Base-by-base conservation (phyloP, 2,113 vertebrate genomes). In the Bothrops jararaca region DNA sequence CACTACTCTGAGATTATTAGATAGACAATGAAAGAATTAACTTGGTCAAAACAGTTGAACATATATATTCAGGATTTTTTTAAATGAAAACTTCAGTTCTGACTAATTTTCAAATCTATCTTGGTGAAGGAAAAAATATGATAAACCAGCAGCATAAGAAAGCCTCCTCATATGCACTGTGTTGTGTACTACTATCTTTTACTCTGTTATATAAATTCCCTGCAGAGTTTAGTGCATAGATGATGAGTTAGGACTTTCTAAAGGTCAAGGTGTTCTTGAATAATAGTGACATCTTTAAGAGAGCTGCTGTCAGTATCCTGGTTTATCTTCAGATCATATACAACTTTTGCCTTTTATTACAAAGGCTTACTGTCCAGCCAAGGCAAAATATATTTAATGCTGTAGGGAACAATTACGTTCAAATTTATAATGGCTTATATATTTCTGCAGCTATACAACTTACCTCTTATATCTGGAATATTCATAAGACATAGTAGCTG, bases 51-150 rank as follows among this genome's bases (percentile, higher is more conserved):
- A 80, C 23, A 85, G n/a, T 64, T 91, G 85, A 42, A 20, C 58
- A 12, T 52, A 22, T 42, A 34, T 56, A 85, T 39, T 3, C 88
- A 52, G 74, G 15, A 29, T 69, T 74, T 50, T 52, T 22, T 20
- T 0, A 80, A 74, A 22, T 42, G 20, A 22, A 42, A 80, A 42
- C n/a, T 74, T 29, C 34, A 86, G 7, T 64, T 86, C 29, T 56
- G 60, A 54, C 45, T 69, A 88, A 90, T 74, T 90, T 2, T n/a
- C 24, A 56, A 87, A 60, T 58, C 24, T 91, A 92, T 88, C 0
- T 0, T 3, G 0, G 0, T 0, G 10, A 80, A 57, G 1, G 0
- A 0, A 5, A 0, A 2, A 6, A 0, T 12, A 85, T 45, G 3
- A 86, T 12, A 80, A 85, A 1, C 0, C 69, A 69, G 1, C 0